Percentiles rank a stretch among this genome's conserved stretches.
These are phyloP conservation scores for Antechinus flavipes DNA, from an alignment of 2,113 vertebrate genomes.

Conservation along the genomic window DNA sequence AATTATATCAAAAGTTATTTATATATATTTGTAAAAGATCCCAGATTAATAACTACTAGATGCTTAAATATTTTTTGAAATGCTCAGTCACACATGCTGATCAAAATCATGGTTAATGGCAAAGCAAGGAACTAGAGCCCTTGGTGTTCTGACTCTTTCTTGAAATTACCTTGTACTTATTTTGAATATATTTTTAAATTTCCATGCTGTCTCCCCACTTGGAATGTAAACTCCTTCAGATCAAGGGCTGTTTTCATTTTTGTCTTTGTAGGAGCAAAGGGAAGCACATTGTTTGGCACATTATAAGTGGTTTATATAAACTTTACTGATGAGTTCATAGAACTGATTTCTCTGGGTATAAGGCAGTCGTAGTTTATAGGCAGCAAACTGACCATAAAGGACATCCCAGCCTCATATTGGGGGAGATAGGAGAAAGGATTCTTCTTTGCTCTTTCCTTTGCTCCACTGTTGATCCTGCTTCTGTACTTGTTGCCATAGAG, in stretches of 20 bases:
- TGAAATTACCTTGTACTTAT: background rate
- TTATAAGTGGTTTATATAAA: background rate
- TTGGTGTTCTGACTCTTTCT: background rate
- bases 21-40: background rate
- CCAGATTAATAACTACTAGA: background rate
- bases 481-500: background rate
- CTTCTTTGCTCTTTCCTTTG: background rate
- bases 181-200: background rate
- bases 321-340: background rate
- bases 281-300: background rate
- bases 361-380: background rate
- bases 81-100: background rate
- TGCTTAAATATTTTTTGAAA: background rate
- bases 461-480: background rate
- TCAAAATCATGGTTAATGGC: background rate
- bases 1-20: background rate
- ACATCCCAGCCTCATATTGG: background rate
- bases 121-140: background rate
- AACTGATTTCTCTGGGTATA: background rate
- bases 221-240: background rate
- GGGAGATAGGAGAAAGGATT: background rate
- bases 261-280: background rate
- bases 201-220: too few relatives aligned
- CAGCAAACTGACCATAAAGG: background rate
- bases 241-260: background rate